Conservation (phyloP, 2,888 invertebrate species). For the Sinhomidia bicolor region DNA sequence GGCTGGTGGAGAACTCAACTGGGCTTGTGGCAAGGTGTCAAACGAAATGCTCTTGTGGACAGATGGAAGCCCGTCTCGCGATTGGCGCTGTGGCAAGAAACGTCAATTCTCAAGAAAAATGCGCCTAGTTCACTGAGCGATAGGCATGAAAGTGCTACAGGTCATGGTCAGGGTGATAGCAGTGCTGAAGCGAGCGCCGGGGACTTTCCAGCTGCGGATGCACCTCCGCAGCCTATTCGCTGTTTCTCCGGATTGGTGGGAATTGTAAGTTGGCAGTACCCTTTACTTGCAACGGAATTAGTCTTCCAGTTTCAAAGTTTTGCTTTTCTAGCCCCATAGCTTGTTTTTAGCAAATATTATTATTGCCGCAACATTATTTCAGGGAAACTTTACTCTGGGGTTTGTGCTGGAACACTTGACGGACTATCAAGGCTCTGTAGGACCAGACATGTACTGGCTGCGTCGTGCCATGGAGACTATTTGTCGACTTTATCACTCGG, state of each 20-base stretch:
- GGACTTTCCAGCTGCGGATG: not conserved
- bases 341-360: too few species aligned
- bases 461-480: conserved; percentile 71
- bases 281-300: too few species aligned
- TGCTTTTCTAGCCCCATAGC: too few species aligned
- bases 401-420: conserved; percentile 77
- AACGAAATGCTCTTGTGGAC: conserved; percentile 61
- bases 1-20: conserved; percentile 79
- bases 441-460: conserved; percentile 71
- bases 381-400: conserved; percentile 77
- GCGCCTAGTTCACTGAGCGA: not conserved
- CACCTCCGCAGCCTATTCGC: not conserved
- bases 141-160: not conserved
- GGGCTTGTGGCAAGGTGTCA: conserved; percentile 73
- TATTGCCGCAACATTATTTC: too few species aligned
- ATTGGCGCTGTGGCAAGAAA: conserved; percentile 76
- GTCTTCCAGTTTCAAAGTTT: too few species aligned
- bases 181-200: not conserved
- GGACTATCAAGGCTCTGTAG: conserved; percentile 46
- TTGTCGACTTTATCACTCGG: conserved; percentile 67
- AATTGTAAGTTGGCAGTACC: conserved; percentile 73
- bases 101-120: conserved; percentile 51
- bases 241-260: conserved; percentile 77
- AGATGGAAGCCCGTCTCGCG: conserved; percentile 74
- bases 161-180: not conserved